A percentile compares a stretch with the other conserved stretches of the same genome.
Conservation (phyloP, 2,113 vertebrate genomes). For the Aramus guarauna region DNA sequence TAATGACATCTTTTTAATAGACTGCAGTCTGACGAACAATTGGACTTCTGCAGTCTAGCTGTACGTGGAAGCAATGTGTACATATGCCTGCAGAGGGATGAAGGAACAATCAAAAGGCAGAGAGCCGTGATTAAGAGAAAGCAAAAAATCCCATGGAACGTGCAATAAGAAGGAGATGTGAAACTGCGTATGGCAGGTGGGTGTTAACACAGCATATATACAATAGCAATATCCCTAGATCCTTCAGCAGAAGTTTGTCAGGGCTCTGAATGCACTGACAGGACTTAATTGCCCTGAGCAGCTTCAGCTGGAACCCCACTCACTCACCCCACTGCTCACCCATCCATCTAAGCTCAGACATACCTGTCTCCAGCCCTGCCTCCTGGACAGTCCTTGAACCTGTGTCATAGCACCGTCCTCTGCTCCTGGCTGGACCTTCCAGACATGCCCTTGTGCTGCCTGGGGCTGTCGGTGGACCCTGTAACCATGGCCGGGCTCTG, state of each 20-base stretch:
- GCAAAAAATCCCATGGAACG: background rate
- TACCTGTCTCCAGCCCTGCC: background rate
- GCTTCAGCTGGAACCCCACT: background rate
- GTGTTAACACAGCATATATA: background rate
- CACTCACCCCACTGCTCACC: fast-evolving
- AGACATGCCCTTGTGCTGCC: background rate
- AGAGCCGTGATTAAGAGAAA: background rate
- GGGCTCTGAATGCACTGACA: background rate
- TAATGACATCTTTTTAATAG: background rate
- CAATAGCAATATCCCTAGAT: background rate
- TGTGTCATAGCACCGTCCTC: fast-evolving
- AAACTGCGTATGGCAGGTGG: background rate
- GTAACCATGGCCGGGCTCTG: background rate
- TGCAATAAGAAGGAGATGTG: background rate
- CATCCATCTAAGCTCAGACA: fast-evolving
- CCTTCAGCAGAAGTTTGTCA: background rate
- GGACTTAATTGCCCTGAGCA: background rate
- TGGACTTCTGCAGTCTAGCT: background rate
- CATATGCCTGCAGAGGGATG: background rate
- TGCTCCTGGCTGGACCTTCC: background rate
- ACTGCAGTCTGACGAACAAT: background rate
- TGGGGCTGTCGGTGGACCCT: background rate
- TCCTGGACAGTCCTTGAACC: background rate
- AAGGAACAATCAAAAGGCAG: background rate
- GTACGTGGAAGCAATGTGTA: background rate